Evolutionary conservation across 2,797 vertebrate species (phyloP).

Genomic region (Eutrigla gurnardus): DNA sequence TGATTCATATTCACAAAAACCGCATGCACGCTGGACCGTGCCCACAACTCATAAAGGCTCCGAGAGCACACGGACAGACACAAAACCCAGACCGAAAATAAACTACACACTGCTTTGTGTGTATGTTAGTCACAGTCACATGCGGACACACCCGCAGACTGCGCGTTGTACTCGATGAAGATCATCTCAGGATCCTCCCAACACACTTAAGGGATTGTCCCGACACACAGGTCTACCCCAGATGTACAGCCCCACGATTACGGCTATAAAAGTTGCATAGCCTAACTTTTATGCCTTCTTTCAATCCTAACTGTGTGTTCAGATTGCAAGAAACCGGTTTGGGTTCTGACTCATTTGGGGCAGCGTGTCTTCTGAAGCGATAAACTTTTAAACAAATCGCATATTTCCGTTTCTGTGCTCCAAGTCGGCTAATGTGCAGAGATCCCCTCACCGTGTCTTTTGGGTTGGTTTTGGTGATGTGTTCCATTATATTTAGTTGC

Average conservation of each 20-base stretch:
- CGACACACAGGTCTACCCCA: slow-evolving; percentile 17
- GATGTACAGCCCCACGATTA: slow-evolving; percentile 19
- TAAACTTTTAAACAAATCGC: not conserved
- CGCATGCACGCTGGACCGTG: slow-evolving; percentile 22
- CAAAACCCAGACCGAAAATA: slow-evolving; percentile 22
- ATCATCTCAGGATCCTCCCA: slow-evolving; percentile 7
- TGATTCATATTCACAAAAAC: slow-evolving; percentile 54
- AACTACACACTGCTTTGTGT: slow-evolving; percentile 32
- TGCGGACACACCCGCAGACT: slow-evolving; percentile 51
- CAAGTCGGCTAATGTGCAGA: not conserved
- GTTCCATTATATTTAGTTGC: slow-evolving; percentile 24
- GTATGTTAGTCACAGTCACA: slow-evolving; percentile 48
- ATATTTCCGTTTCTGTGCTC: not conserved
- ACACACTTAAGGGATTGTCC: slow-evolving; percentile 12
- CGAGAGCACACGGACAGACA: slow-evolving; percentile 28
- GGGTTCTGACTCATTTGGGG: not conserved
- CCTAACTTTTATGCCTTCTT: slow-evolving; percentile 15
- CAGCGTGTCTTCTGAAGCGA: not conserved
- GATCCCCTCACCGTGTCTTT: not conserved
- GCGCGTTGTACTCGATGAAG: slow-evolving; percentile 45
- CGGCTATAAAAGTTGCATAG: slow-evolving; percentile 37
- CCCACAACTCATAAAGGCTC: slow-evolving; percentile 29
- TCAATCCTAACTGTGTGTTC: not conserved
- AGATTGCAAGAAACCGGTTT: not conserved
- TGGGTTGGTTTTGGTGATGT: not conserved